These are phyloP conservation scores for Macrochelys suwanniensis DNA, from an alignment of 2,797 vertebrate genomes.

Conservation along the genomic window DNA sequence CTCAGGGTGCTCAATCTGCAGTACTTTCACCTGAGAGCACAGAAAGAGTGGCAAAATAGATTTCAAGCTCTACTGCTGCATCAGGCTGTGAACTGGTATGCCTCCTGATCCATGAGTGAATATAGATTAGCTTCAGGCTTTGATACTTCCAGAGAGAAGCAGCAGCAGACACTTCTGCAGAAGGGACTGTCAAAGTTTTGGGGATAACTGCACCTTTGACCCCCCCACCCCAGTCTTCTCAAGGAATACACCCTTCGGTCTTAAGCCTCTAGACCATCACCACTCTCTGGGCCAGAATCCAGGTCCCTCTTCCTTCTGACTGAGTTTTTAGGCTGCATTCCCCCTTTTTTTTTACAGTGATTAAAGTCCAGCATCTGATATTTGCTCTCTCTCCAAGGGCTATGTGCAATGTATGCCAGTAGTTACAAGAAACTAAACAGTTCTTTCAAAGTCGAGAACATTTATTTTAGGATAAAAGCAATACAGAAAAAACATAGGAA, in stretches of 20 bases:
- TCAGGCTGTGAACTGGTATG: background rate
- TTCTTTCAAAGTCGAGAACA: background rate
- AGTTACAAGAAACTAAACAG: background rate
- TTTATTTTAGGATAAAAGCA: background rate
- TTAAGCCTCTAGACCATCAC: background rate
- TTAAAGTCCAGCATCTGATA: background rate
- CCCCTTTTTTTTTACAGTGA: background rate
- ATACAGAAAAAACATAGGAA: background rate
- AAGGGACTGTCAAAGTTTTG: background rate
- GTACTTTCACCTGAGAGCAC: background rate
- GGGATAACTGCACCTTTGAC: background rate
- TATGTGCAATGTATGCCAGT: background rate
- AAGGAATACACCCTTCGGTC: background rate
- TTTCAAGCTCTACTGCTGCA: background rate
- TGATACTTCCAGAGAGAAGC: background rate
- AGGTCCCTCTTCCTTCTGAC: background rate
- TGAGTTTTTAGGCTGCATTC: background rate
- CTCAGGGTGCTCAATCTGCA: background rate
- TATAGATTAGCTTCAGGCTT: background rate
- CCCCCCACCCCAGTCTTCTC: rapidly evolving
- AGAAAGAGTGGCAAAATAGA: background rate
- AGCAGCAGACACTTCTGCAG: background rate
- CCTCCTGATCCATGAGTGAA: rapidly evolving
- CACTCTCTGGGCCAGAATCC: background rate
- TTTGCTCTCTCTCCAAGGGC: background rate